Conservation (phyloP, 2,888 invertebrate species). For the Trissoscelio sp. region DNA sequence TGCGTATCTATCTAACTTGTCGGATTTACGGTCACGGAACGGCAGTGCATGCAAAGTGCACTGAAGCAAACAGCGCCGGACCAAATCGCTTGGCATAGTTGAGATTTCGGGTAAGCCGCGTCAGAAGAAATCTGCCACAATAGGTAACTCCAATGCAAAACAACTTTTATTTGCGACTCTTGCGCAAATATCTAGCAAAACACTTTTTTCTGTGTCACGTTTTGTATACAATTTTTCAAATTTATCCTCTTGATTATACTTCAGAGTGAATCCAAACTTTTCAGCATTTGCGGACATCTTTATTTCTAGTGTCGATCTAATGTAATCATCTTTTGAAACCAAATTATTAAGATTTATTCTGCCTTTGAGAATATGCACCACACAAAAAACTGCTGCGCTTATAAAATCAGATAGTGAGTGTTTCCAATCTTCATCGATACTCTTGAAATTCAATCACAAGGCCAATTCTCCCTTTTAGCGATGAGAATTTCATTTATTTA, state of each 20-base stretch:
- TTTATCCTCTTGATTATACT: constrained; percentile 19
- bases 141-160: constrained; percentile 55
- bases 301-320: background rate
- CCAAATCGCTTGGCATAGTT: constrained; percentile 59
- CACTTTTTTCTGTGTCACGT: constrained; percentile 6
- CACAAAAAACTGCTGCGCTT: background rate
- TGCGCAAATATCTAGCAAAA: constrained; percentile 14
- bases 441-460: background rate
- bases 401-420: constrained; percentile 1
- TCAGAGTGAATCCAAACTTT: constrained; percentile 6
- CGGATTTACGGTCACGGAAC: constrained; percentile 66
- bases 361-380: background rate
- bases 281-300: background rate
- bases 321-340: constrained; percentile 10
- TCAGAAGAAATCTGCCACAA: constrained; percentile 60
- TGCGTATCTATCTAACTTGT: constrained; percentile 66
- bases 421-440: background rate
- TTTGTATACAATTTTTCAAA: constrained; percentile 19
- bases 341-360: constrained; percentile 39
- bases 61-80: constrained; percentile 62
- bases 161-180: constrained; percentile 59
- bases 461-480: background rate
- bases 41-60: constrained; percentile 68
- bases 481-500: background rate
- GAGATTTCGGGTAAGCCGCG: constrained; percentile 59